Evolutionary conservation across 2,888 invertebrate genomes (phyloP).

Genomic region (Cynaeus angustus): DNA sequence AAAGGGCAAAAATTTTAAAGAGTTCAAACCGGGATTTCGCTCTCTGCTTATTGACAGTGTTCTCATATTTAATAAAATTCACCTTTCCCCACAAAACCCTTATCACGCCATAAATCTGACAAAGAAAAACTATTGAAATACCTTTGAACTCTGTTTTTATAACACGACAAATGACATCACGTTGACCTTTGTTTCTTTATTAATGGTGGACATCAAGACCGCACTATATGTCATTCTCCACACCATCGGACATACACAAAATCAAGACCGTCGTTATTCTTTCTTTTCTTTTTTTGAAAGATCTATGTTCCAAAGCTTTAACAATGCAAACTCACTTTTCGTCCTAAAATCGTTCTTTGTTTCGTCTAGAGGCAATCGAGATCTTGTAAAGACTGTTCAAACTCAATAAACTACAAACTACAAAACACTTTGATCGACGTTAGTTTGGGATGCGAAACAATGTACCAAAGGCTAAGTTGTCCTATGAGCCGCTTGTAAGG

Average conservation of each 20-base stretch:
- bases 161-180: slow-evolving; percentile 6
- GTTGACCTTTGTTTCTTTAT: slow-evolving; percentile 27
- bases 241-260: slow-evolving; percentile 6
- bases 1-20: no score
- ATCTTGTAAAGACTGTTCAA: slow-evolving; percentile 35
- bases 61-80: no score
- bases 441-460: slow-evolving; percentile 21
- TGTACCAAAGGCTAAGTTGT: slow-evolving; percentile 20
- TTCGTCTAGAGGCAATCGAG: slow-evolving; percentile 12
- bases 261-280: slow-evolving; percentile 11
- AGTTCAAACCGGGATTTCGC: no score
- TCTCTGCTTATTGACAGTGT: no score
- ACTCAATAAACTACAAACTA: slow-evolving; percentile 37
- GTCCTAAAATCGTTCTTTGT: slow-evolving; percentile 25
- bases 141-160: slow-evolving; percentile 6
- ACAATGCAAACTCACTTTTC: slow-evolving; percentile 31
- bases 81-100: no score
- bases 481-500: slow-evolving; percentile 2
- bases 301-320: slow-evolving; percentile 10
- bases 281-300: slow-evolving; percentile 10
- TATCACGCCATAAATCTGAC: no score
- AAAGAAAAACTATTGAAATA: neutral
- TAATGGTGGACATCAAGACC: slow-evolving; percentile 25
- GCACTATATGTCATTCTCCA: slow-evolving; percentile 15
- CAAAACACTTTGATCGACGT: slow-evolving; percentile 35